Evolutionary conservation across 2,113 vertebrate species (phyloP), one percentile per base, ranked within the genome.

Genomic region (Cyprinodon tularosa): DNA sequence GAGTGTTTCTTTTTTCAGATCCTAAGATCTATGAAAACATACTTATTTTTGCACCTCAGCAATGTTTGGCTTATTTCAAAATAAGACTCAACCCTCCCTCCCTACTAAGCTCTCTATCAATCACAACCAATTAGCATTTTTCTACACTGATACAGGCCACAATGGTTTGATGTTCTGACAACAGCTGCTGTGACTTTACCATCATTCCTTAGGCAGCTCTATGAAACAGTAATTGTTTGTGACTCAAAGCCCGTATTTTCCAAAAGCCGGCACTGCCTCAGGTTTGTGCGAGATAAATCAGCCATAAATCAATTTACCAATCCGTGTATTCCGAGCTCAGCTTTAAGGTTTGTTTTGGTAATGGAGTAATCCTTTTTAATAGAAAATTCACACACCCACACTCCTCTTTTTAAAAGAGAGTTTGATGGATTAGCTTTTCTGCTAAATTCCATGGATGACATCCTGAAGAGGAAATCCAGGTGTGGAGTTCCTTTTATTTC

Each of bases 251-350:
- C 76, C 62, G 29, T 76, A 77, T 82, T 90, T 81, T 86, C 84
- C 84, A 76, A 84, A 84, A 82, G 71, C 74, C 88, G 84, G 74
- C 79, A 88, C 83, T 66, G 81, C 84, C 80, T 77, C 15, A 50
- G 71, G 81, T 86, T 91, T 88, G 86, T 71, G 77, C 63, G 77
- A 92, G 86, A 90, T 89, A 84, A 89, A 80, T 88, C 80, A 75
- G 77, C 88, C 86, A 92, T 89, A 89, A 92, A 93, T 93, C 90
- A 87, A 93, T 93, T 94, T 91, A 88, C 85, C 81, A 77, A 86
- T 85, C 71, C 71, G 47, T 85, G 77, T 84, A 83, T 84, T 82
- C 68, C 78, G 80, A 84, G 82, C 78, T 68, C 62, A 44, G 75
- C 82, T 89, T 89, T 91, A 84, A 80, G 68, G 47, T 78, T 61